Evolutionary conservation across 2,113 vertebrate genomes (phyloP).

Genomic region (Podocnemis expansa): DNA sequence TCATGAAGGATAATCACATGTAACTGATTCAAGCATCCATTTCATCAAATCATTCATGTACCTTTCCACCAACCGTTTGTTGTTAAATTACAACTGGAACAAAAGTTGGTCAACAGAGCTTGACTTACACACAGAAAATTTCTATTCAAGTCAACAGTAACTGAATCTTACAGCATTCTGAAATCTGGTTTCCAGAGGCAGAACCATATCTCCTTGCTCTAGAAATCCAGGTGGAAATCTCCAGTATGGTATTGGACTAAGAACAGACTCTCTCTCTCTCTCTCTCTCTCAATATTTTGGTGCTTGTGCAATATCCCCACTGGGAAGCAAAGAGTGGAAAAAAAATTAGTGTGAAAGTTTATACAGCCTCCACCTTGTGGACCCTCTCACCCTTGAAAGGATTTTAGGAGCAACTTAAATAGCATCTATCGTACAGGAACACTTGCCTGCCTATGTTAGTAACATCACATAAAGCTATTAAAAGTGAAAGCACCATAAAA

Average conservation of each 20-base stretch:
- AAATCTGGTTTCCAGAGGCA: neutral
- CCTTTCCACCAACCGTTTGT: neutral
- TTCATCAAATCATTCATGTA: neutral
- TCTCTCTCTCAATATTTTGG: neutral
- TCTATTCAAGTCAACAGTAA: neutral
- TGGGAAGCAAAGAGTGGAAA: neutral
- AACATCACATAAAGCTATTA: neutral
- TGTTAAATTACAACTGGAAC: neutral
- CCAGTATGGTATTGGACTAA: neutral
- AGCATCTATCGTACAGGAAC: fast-evolving
- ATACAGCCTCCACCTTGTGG: neutral
- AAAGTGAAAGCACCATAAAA: neutral
- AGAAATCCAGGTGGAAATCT: neutral
- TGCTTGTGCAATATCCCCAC: neutral
- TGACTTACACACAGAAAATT: neutral
- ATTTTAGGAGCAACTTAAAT: neutral
- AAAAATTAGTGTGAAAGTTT: neutral
- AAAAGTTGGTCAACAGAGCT: neutral
- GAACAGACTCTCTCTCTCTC: neutral
- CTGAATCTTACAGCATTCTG: neutral
- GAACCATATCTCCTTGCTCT: neutral
- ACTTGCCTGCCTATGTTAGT: neutral
- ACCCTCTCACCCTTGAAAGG: neutral
- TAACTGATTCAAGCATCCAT: neutral
- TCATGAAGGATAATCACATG: fast-evolving